Conservation (phyloP, 1,140 invertebrate species). For the Formica selysi region DNA sequence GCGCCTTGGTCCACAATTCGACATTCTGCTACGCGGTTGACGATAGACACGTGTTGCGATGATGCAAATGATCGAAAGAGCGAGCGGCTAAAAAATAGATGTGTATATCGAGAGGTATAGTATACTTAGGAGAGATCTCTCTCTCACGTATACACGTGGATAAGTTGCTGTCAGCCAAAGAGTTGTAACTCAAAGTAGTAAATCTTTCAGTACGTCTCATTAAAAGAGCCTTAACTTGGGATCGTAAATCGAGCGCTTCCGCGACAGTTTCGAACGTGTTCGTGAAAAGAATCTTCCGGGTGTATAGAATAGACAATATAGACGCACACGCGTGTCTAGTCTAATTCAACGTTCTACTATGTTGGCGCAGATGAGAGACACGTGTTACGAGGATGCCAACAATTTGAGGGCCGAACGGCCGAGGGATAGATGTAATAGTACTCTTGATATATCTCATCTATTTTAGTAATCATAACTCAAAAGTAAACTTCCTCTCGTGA, state of each 20-base stretch:
- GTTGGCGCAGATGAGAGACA: conserved; percentile 53
- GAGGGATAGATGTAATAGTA: conserved; percentile 3
- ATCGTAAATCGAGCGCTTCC: conserved; percentile 50
- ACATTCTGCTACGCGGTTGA: neutral
- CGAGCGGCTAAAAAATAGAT: neutral
- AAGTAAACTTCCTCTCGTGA: conserved; percentile 20
- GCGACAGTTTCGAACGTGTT: conserved; percentile 17
- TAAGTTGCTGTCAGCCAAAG: neutral
- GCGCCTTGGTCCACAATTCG: neutral
- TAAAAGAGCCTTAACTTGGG: neutral
- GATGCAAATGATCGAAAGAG: conserved; percentile 39
- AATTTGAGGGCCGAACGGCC: neutral
- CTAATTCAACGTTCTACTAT: conserved; percentile 26
- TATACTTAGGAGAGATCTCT: neutral
- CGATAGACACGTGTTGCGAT: conserved; percentile 42
- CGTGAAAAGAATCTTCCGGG: neutral
- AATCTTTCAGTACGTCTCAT: conserved; percentile 51
- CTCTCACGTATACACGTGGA: neutral
- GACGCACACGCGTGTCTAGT: neutral
- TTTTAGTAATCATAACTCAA: conserved; percentile 30
- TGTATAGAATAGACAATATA: conserved; percentile 25
- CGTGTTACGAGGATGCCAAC: conserved; percentile 29
- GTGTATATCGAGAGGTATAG: neutral
- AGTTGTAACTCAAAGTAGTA: conserved; percentile 44
- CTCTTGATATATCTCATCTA: conserved; percentile 29